phyloP scores from a whole-genome alignment of 2,797 vertebrate species.

The Carcharodon carcharias region DNA sequence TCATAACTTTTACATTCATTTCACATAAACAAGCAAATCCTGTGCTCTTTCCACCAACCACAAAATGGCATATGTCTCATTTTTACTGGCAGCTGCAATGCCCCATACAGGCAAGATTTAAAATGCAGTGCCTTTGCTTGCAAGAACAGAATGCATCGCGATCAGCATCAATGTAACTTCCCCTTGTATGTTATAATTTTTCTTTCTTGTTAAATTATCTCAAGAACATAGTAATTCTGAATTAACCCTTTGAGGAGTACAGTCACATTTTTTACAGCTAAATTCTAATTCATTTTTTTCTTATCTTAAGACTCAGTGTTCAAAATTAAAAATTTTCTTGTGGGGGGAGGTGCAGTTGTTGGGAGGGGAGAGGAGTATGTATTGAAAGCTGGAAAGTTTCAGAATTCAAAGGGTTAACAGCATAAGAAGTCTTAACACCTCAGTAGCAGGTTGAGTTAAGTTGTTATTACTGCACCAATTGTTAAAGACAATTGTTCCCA shows the following conservation, averaged over 20 bases:
- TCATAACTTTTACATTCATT: background rate
- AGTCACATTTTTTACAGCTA: background rate
- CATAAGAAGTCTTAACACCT: background rate
- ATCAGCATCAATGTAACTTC: background rate
- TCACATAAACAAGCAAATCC: background rate
- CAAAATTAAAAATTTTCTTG: background rate
- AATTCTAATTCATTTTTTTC: background rate
- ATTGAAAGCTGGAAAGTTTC: background rate
- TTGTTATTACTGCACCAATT: conserved; percentile 17
- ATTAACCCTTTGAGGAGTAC: background rate
- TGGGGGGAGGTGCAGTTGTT: too few species aligned
- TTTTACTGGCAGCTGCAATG: background rate
- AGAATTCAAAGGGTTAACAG: background rate
- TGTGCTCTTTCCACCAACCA: conserved; percentile 5
- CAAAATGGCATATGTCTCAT: conserved; percentile 6
- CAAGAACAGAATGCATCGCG: background rate
- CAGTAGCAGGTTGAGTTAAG: background rate
- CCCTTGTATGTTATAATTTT: background rate
- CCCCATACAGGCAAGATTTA: background rate
- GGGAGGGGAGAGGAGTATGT: background rate
- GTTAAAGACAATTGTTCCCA: background rate
- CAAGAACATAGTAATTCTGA: background rate
- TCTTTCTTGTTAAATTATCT: background rate
- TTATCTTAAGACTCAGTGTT: background rate
- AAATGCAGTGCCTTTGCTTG: background rate